Base-by-base conservation (phyloP, 2,113 vertebrate species). In the Myodes glareolus region DNA sequence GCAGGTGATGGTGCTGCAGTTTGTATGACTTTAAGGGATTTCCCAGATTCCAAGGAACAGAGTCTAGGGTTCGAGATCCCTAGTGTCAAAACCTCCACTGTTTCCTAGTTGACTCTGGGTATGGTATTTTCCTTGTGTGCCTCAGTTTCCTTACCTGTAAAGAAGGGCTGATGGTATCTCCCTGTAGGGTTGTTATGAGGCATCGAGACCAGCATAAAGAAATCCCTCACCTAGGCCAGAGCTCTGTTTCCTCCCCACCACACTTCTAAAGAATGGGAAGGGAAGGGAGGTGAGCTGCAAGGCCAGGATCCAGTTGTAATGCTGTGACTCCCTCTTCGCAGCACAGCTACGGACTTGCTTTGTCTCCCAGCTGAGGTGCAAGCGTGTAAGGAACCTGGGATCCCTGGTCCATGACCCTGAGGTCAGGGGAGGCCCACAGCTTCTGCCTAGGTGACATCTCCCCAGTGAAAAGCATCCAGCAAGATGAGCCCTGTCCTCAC, bases 191-290 rank as follows among this genome's bases (percentile, higher is more conserved):
- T n/a, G 45, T 50, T 33, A 2, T 9, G 5, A 7, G 63, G 52
- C 75, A 4, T 0, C 75, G 36, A 68, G 4, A 42, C 8, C 25
- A 42, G 14, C 4, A 23, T n/a, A 47, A 52, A 12, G 31, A 25
- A 58, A 63, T 23, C 58, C n/a, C 67, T 14, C 36, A 0, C 0
- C 16, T 9, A 0, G 2, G 4, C 14, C n/a, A 63, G 70, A 92
- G 27, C 7, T 58, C 39, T 76, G 36, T 17, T 8, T 7, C 77
- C 14, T 47, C 50, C 9, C 42, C n/a, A 58, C 19, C 21, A 21
- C 25, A 12, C 78, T 5, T 65, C 73, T n/a, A 68, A 42, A 91
- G 67, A 87, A 52, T 65, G 70, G n/a, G 11, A 89, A 42, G 21
- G 65, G 12, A 25, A 39, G 2, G 8, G 50, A 61, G 5, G 68